Percentiles rank a stretch among this genome's conserved stretches.
Conservation (phyloP, 2,888 invertebrate species). For the Neoascia interrupta region DNA sequence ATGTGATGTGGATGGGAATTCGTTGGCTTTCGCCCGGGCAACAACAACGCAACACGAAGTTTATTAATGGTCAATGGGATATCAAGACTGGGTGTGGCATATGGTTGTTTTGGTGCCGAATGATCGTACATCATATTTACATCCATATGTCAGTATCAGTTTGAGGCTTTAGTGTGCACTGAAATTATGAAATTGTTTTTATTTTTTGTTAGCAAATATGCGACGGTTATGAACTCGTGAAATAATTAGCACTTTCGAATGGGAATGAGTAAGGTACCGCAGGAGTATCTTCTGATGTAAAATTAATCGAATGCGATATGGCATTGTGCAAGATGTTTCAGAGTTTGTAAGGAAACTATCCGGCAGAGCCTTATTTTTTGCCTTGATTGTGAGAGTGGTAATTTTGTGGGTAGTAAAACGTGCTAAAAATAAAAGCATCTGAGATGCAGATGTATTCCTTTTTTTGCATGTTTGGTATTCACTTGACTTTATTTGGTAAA, state of each 20-base stretch:
- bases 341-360: constrained; percentile 4
- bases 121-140: constrained; percentile 48
- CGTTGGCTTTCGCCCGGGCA: constrained; percentile 36
- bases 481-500: constrained; percentile 12
- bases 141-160: constrained; percentile 33
- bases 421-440: constrained; percentile 31
- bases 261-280: constrained; percentile 8
- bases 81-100: constrained; percentile 56
- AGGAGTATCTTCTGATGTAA: not conserved
- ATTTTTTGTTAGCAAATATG: constrained; percentile 10
- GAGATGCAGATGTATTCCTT: too few relatives aligned
- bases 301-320: not conserved
- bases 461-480: too few relatives aligned
- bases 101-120: constrained; percentile 24
- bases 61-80: constrained; percentile 22
- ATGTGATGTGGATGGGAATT: constrained; percentile 60
- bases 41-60: not conserved
- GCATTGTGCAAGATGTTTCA: not conserved
- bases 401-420: constrained; percentile 47
- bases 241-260: constrained; percentile 55
- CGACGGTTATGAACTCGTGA: constrained; percentile 4
- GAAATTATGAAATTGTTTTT: constrained; percentile 35
- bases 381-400: constrained; percentile 3
- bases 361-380: not conserved
- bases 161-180: constrained; percentile 27